Percentiles rank a stretch among this genome's conserved stretches.
Conservation (phyloP, 1,140 invertebrate species). For the Heterodera schachtii region DNA sequence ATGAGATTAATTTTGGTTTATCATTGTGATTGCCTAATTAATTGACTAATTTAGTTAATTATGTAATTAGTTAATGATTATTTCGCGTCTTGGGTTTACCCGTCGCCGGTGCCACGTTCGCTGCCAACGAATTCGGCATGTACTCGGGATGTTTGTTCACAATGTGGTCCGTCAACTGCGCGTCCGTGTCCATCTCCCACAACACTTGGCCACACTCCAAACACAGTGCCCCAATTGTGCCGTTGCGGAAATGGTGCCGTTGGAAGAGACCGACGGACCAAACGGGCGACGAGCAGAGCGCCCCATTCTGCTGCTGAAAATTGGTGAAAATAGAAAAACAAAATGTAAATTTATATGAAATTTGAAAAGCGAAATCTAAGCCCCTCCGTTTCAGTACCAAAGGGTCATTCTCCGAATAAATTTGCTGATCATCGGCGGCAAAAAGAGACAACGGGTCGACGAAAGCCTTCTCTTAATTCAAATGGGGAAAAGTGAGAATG, state of each 20-base stretch:
- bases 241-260: background rate
- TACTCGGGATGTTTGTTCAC: background rate
- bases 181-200: background rate
- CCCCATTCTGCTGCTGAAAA: too few species aligned
- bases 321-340: background rate
- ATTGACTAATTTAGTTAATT: too few species aligned
- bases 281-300: background rate
- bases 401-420: background rate
- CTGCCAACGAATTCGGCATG: background rate
- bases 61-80: too few species aligned
- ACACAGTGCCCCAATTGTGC: background rate
- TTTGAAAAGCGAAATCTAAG: too few species aligned
- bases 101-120: background rate
- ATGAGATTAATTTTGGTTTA: too few species aligned
- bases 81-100: background rate
- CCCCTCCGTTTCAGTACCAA: background rate
- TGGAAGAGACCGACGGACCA: background rate
- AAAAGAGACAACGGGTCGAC: background rate
- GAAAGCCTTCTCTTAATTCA: background rate
- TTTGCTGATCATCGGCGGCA: background rate
- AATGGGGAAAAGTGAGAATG: too few species aligned
- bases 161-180: background rate
- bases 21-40: too few species aligned
- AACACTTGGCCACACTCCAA: constrained; percentile 2
- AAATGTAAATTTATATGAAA: too few species aligned